phyloP scores from a whole-genome alignment of 2,888 invertebrate species.

The Cabera pusaria region DNA sequence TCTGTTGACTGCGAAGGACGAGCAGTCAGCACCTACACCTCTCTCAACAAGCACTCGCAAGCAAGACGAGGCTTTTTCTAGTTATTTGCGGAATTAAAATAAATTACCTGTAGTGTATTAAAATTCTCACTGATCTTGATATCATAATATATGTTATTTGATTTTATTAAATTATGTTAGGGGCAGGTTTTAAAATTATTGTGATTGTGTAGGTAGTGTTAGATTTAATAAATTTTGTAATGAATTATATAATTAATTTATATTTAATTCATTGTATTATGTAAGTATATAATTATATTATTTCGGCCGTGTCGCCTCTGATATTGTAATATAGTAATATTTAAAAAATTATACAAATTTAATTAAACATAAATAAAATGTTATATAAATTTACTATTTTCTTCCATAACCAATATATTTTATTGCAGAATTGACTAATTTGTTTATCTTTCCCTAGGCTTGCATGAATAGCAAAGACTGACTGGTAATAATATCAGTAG shows the following conservation, averaged over 20 bases:
- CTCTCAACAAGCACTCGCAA: constrained; percentile 38
- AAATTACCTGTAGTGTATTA: constrained; percentile 11
- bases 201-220: no score
- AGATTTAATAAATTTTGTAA: no score
- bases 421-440: no score
- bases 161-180: constrained; percentile 11
- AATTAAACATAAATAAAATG: no score
- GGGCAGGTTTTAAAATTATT: constrained; percentile 9
- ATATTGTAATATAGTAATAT: constrained; percentile 8
- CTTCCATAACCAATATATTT: no score
- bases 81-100: neutral
- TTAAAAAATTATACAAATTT: no score
- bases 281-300: constrained; percentile 10
- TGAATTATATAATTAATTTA: constrained; percentile 5
- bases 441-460: no score
- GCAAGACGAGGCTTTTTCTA: constrained; percentile 26
- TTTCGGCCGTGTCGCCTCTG: constrained; percentile 5
- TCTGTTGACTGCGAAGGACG: constrained; percentile 49
- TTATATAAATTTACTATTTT: no score
- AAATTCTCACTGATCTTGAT: constrained; percentile 18
- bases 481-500: no score
- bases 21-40: constrained; percentile 15
- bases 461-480: no score
- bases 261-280: constrained; percentile 14
- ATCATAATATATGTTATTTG: no score